These are phyloP conservation scores for Idaea biselata DNA, from an alignment of 2,888 invertebrate species.

Conservation along the genomic window DNA sequence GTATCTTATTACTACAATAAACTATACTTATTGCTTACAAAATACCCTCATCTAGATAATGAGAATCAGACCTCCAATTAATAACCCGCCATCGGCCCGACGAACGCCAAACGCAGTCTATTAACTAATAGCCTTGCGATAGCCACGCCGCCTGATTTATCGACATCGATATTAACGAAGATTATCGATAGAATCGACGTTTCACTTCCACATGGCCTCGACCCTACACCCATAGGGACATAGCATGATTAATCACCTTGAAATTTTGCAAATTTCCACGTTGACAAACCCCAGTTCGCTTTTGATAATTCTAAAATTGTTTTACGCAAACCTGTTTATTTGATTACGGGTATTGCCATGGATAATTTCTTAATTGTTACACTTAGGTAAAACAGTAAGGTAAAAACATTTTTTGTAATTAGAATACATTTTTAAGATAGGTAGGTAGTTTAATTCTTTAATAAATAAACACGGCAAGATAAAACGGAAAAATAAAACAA, in stretches of 20 bases:
- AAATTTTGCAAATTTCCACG: constrained; percentile 43
- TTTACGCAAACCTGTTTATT: constrained; percentile 32
- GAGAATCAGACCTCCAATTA: constrained; percentile 34
- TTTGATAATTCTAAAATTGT: constrained; percentile 40
- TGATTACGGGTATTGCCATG: constrained; percentile 11
- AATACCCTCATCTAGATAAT: constrained; percentile 25
- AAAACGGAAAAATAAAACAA: too few species aligned
- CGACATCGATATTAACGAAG: constrained; percentile 16
- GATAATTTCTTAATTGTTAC: constrained; percentile 21
- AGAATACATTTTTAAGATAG: not conserved
- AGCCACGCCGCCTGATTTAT: constrained; percentile 18
- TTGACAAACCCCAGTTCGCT: constrained; percentile 39
- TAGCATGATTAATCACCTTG: constrained; percentile 50
- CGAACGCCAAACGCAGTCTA: constrained; percentile 31
- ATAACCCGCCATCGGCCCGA: constrained; percentile 36
- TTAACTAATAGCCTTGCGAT: constrained; percentile 43
- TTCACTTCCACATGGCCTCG: constrained; percentile 11
- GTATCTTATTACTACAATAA: constrained; percentile 7
- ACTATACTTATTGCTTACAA: constrained; percentile 16
- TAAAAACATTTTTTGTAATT: not conserved
- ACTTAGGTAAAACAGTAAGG: not conserved
- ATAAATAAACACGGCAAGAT: too few species aligned
- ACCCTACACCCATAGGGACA: constrained; percentile 29
- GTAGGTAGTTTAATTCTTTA: too few species aligned
- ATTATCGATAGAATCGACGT: constrained; percentile 15